Percentiles rank a stretch among this genome's conserved stretches.
Conservation (phyloP, 2,797 vertebrate species). For the Tolypeutes matacus region DNA sequence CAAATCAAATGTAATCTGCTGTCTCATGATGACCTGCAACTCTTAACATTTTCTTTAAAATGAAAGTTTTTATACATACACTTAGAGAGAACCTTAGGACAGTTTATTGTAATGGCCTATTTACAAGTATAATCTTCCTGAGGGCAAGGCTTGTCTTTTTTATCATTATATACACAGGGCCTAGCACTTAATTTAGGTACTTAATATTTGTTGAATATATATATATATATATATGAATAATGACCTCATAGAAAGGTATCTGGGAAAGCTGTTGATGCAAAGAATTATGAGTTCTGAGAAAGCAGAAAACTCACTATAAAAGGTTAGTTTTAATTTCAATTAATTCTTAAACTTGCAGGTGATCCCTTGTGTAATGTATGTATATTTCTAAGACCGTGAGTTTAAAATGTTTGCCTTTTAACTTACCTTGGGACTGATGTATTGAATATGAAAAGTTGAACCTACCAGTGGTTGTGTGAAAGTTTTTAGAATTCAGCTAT, state of each 20-base stretch:
- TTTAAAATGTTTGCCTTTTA: conserved; percentile 64
- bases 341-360: conserved; percentile 38
- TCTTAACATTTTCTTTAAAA: conserved; percentile 60
- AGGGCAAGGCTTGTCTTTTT: conserved; percentile 28
- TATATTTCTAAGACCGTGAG: conserved; percentile 30
- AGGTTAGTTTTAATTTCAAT: not conserved
- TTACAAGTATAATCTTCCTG: not conserved
- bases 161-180: not conserved
- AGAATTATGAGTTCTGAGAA: not conserved
- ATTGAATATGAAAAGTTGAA: conserved; percentile 61
- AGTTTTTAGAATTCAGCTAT: not conserved
- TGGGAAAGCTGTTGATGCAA: not conserved
- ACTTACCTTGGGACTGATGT: not conserved
- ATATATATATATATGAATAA: not conserved
- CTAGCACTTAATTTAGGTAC: not conserved
- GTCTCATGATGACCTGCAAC: not conserved
- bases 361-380: not conserved
- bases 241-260: conserved; percentile 37
- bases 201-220: conserved; percentile 1
- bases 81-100: not conserved
- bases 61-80: not conserved
- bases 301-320: not conserved
- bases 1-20: not conserved
- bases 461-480: conserved; percentile 28
- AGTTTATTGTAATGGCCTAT: not conserved